phyloP scores from a whole-genome alignment of 2,113 vertebrate species.

The Chloroceryle aenea region DNA sequence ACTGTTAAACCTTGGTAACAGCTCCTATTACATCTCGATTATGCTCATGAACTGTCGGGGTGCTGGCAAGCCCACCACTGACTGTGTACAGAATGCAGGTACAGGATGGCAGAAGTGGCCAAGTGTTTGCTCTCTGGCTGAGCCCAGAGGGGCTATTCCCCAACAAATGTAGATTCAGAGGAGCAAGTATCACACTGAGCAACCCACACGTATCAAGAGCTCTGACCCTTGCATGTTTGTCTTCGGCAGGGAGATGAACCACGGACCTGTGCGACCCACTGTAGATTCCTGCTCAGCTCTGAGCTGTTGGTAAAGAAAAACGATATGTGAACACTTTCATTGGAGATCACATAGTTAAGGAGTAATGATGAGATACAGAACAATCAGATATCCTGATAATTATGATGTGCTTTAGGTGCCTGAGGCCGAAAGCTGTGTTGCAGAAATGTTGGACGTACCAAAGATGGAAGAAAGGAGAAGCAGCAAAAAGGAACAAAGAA shows the following conservation, averaged over 20 bases:
- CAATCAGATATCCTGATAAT: not conserved
- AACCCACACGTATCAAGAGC: not conserved
- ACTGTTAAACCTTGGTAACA: not conserved
- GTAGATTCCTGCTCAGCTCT: not conserved
- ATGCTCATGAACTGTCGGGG: not conserved
- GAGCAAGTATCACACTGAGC: rapidly evolving
- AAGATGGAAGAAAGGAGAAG: not conserved
- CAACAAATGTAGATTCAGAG: not conserved
- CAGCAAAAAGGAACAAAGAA: not conserved
- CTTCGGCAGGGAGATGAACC: not conserved
- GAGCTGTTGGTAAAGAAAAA: not conserved
- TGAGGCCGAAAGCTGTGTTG: not conserved
- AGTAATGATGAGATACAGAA: not conserved
- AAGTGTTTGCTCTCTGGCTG: not conserved
- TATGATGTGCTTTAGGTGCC: not conserved
- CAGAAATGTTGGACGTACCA: not conserved
- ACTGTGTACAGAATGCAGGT: not conserved
- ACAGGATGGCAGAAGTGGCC: not conserved
- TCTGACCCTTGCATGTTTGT: not conserved
- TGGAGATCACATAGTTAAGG: not conserved
- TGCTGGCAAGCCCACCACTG: not conserved
- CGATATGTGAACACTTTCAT: not conserved
- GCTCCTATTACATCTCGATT: rapidly evolving
- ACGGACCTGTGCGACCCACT: not conserved
- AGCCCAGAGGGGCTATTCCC: not conserved